Conservation (phyloP, 2,888 invertebrate genomes). For the Pseudanteris insignis region DNA sequence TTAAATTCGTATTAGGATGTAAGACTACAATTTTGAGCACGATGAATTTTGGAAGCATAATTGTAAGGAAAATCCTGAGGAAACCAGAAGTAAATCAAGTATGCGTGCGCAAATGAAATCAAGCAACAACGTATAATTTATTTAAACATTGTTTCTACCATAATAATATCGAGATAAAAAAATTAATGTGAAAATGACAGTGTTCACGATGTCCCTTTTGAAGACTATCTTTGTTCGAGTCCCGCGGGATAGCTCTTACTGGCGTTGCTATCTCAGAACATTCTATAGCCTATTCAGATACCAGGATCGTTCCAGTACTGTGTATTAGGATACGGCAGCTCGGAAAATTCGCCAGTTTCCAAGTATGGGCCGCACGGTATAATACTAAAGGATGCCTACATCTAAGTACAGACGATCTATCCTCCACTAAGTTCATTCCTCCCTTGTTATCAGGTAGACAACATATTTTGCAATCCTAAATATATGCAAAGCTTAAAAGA, state of each 20-base stretch:
- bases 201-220: constrained; percentile 63
- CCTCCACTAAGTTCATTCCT: constrained; percentile 31
- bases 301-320: constrained; percentile 58
- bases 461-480: constrained; percentile 58
- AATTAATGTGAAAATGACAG: constrained; percentile 53
- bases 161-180: too few relatives aligned
- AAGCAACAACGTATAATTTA: constrained; percentile 8
- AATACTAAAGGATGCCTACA: constrained; percentile 51
- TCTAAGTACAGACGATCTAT: constrained; percentile 53
- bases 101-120: too few relatives aligned
- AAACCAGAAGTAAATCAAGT: too few relatives aligned
- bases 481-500: constrained; percentile 30
- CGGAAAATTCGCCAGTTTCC: constrained; percentile 48
- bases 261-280: constrained; percentile 64
- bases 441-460: constrained; percentile 49
- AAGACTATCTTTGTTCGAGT: constrained; percentile 64
- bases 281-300: constrained; percentile 66
- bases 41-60: too few relatives aligned
- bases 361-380: constrained; percentile 49
- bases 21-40: too few relatives aligned
- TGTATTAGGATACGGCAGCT: constrained; percentile 52
- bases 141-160: constrained; percentile 6
- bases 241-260: constrained; percentile 63
- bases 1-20: too few relatives aligned
- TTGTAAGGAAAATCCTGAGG: too few relatives aligned